Evolutionary conservation across 1,140 invertebrate genomes (phyloP).

Genomic region (Ericerus pela): DNA sequence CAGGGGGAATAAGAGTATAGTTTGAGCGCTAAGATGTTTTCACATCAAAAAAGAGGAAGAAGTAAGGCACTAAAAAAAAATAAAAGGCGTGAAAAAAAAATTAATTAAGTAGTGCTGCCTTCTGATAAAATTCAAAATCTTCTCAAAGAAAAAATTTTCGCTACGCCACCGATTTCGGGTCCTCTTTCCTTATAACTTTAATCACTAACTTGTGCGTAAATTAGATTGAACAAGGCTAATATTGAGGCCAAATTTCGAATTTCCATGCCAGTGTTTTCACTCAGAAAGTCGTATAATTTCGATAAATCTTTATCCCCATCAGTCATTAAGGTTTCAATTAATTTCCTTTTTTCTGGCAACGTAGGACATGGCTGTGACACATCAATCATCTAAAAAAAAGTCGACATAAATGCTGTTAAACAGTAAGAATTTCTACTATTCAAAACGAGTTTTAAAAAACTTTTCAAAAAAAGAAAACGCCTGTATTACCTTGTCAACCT

Average conservation of each 20-base stretch:
- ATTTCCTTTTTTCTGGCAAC: neutral
- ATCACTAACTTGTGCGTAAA: neutral
- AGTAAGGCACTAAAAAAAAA: too few species aligned
- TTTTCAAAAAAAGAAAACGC: neutral
- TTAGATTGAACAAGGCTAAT: neutral
- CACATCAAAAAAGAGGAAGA: too few species aligned
- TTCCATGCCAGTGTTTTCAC: neutral
- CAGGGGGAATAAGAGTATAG: too few species aligned
- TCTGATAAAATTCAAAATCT: too few species aligned
- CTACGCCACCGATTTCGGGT: too few species aligned
- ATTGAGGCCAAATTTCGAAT: neutral
- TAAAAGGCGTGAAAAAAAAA: too few species aligned
- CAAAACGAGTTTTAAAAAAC: neutral
- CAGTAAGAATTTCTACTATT: neutral
- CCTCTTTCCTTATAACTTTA: too few species aligned
- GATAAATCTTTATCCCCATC: neutral
- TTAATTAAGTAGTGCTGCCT: too few species aligned
- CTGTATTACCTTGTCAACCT: conserved; percentile 48
- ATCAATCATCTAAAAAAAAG: conserved; percentile 1
- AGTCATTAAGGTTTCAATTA: neutral
- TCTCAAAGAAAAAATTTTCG: too few species aligned
- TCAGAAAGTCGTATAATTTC: neutral
- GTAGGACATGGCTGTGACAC: neutral
- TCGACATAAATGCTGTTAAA: too few species aligned
- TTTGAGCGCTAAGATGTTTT: too few species aligned